Percentiles rank a stretch among this genome's conserved stretches.
Conservation (phyloP, 2,888 invertebrate genomes). For the Idaea biselata region DNA sequence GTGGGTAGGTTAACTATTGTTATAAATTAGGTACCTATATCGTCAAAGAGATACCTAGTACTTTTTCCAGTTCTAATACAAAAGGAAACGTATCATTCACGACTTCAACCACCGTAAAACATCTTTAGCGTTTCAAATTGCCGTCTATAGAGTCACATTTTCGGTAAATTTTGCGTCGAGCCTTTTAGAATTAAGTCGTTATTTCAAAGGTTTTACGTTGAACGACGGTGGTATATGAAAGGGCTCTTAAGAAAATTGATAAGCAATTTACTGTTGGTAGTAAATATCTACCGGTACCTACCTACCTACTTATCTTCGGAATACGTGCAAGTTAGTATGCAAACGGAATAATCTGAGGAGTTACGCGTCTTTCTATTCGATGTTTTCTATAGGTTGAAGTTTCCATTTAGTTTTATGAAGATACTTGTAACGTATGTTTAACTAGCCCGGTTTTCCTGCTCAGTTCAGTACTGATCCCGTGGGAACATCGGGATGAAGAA, state of each 20-base stretch:
- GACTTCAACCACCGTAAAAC: background rate
- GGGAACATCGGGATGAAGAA: no score
- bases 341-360: background rate
- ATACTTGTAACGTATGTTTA: background rate
- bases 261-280: background rate
- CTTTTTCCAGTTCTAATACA: no score
- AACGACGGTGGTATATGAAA: background rate
- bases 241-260: background rate
- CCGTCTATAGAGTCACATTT: background rate
- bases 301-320: background rate
- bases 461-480: no score
- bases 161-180: background rate
- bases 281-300: background rate
- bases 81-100: no score
- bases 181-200: background rate
- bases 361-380: background rate
- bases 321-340: background rate
- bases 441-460: background rate
- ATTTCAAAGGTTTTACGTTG: background rate
- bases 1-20: no score
- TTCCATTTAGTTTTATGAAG: background rate
- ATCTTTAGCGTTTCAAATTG: background rate
- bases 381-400: background rate
- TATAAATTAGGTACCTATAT: no score
- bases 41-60: no score